A percentile compares a stretch with the other conserved stretches of the same genome.
These are phyloP conservation scores for Hypsopygia costalis DNA, from an alignment of 2,888 invertebrate species.

Conservation along the genomic window DNA sequence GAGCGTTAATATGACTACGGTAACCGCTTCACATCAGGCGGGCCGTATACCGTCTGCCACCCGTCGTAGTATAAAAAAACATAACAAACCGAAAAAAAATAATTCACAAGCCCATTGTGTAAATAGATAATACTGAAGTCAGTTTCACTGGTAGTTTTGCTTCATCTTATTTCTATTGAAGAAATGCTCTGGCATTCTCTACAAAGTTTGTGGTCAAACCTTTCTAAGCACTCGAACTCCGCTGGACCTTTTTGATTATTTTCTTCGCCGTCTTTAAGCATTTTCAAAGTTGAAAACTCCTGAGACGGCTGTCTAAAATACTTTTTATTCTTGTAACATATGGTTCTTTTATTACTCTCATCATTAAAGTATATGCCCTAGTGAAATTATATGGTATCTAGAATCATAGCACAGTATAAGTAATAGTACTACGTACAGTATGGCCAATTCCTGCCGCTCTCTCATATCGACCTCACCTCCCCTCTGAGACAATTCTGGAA, in stretches of 20 bases:
- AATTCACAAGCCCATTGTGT: too few species aligned
- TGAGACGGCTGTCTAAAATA: constrained; percentile 20
- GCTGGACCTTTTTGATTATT: constrained; percentile 21
- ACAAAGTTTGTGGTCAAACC: constrained; percentile 23
- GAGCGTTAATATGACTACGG: too few species aligned
- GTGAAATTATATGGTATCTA: background rate
- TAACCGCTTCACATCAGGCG: too few species aligned
- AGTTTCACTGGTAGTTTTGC: background rate
- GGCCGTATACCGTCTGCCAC: too few species aligned
- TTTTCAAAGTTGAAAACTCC: constrained; percentile 23
- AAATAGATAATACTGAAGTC: too few species aligned
- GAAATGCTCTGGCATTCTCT: constrained; percentile 8
- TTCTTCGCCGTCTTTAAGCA: constrained; percentile 22
- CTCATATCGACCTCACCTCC: too few species aligned
- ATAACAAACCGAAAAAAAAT: too few species aligned
- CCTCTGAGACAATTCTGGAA: too few species aligned
- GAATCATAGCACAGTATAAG: too few species aligned
- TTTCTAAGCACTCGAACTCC: constrained; percentile 19
- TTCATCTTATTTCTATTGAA: background rate
- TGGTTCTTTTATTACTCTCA: background rate
- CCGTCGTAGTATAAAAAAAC: too few species aligned
- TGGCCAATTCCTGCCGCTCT: too few species aligned
- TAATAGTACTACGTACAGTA: too few species aligned
- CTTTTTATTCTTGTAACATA: constrained; percentile 3
- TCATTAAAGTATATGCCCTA: background rate